Evolutionary conservation across 2,113 vertebrate species (phyloP), one percentile per base, ranked within the genome.

Genomic region (Melanocharis versteri): DNA sequence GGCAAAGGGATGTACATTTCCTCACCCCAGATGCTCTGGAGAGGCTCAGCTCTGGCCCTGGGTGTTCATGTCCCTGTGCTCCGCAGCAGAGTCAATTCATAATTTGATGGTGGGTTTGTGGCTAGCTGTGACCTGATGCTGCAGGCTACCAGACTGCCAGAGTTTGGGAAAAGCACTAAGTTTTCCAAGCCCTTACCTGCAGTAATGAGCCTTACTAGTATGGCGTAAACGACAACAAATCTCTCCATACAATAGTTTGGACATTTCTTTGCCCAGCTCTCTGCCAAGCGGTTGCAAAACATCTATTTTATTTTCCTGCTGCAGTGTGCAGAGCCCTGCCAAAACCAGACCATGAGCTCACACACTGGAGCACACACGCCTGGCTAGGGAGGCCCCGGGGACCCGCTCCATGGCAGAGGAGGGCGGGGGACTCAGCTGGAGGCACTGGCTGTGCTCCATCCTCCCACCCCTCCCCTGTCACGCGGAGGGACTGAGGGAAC

Each of bases 271-370:
- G 75, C 82, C 83, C 92, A 70, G 33, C 51, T 42, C 48, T 68
- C 57, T 89, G 61, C 81, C 91, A 87, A 72, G 23, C 70, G 54
- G 75, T 95, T 96, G 77, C 66, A 96, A 85, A 96, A 94, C 45
- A 51, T 31, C 68, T 6, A 48, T 69, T 89, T 93, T 76, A 40
- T 93, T 90, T 91, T 79, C 37, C 19, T 84, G 83, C 77, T 89
- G 77, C 69, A 94, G 83, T 2, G 4, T 56, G 58, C 58, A 50
- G 65, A 91, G 44, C 23, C 40, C 70, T 93, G 94, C 91, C 93
- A 96, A 85, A 83, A 79, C 28, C 81, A 93, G 84, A 23, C 57
- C 83, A 82, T 95, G 95, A 96, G 91, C 61, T 96, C 94, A 95
- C 8, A 9, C 30, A 4, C 81, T 94, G 91, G 72, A 96, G 89